Percentiles rank a stretch among this genome's conserved stretches.
Evolutionary conservation across 2,888 invertebrate genomes (phyloP).

Genomic region (Molorchus minor): DNA sequence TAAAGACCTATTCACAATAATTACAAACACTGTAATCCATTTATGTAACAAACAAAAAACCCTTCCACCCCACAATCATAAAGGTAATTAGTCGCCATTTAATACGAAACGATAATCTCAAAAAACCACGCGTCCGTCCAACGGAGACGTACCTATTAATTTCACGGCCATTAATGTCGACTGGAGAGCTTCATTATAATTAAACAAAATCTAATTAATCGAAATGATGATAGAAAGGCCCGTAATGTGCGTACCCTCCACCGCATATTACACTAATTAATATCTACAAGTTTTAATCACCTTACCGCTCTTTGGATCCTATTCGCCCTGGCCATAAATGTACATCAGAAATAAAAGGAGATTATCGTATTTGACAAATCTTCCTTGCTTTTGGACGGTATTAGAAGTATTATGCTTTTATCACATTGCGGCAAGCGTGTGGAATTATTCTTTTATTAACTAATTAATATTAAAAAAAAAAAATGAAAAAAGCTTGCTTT

Average conservation of each 20-base stretch:
- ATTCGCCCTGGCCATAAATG: not conserved
- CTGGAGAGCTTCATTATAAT: constrained; percentile 14
- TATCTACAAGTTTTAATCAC: constrained; percentile 21
- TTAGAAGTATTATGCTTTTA: too few relatives aligned
- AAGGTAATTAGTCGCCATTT: too few relatives aligned
- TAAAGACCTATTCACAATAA: too few relatives aligned
- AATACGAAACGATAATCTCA: not conserved
- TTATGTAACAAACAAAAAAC: too few relatives aligned
- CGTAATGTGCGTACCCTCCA: constrained; percentile 13
- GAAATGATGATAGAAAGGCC: constrained; percentile 22
- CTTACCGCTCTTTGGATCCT: not conserved
- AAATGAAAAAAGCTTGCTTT: too few relatives aligned
- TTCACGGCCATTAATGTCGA: constrained; percentile 6
- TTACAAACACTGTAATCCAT: too few relatives aligned
- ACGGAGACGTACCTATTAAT: constrained; percentile 9
- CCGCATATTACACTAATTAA: constrained; percentile 22
- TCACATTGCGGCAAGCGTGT: too few relatives aligned
- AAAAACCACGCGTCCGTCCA: not conserved
- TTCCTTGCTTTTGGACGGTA: too few relatives aligned
- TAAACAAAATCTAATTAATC: constrained; percentile 23
- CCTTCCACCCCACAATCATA: too few relatives aligned
- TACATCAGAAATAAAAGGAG: not conserved
- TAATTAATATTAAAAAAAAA: too few relatives aligned
- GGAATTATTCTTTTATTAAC: too few relatives aligned
- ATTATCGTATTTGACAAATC: too few relatives aligned